Percentiles rank a stretch among this genome's conserved stretches.
phyloP scores from a whole-genome alignment of 1,140 invertebrate species.

The Cydia pomonella region DNA sequence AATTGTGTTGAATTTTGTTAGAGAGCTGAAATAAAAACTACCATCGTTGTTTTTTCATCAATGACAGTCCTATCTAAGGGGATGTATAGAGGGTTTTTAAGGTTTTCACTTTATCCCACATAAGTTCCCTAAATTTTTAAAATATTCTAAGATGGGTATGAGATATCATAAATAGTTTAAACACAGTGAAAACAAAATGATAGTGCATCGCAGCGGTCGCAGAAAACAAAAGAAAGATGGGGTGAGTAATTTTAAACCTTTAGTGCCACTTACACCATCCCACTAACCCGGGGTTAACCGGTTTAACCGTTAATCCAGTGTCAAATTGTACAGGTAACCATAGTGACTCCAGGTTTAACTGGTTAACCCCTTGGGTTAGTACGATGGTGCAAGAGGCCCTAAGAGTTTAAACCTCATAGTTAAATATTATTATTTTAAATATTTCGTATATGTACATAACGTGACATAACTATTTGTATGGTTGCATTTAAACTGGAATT shows the following conservation, averaged over 20 bases:
- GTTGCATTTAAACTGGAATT: too few relatives aligned
- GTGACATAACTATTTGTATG: too few relatives aligned
- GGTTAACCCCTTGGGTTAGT: too few relatives aligned
- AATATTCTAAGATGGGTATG: background rate
- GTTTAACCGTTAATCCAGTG: too few relatives aligned
- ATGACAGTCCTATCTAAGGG: background rate
- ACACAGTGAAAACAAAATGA: background rate
- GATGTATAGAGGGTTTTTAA: too few relatives aligned
- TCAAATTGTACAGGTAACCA: too few relatives aligned
- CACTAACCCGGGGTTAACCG: too few relatives aligned
- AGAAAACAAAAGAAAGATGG: background rate
- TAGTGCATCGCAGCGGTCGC: background rate
- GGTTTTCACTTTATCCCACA: too few relatives aligned
- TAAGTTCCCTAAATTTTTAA: background rate
- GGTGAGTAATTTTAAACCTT: background rate
- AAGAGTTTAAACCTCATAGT: background rate
- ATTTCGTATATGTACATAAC: too few relatives aligned
- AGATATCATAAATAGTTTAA: background rate
- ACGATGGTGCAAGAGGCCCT: too few relatives aligned
- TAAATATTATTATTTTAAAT: background rate
- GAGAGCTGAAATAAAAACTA: background rate
- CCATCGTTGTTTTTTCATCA: background rate
- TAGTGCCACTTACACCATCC: too few relatives aligned
- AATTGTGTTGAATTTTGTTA: background rate
- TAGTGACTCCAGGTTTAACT: too few relatives aligned